Base-by-base conservation (phyloP, 1,140 invertebrate species). In the Stratiolaelaps scimitus region DNA sequence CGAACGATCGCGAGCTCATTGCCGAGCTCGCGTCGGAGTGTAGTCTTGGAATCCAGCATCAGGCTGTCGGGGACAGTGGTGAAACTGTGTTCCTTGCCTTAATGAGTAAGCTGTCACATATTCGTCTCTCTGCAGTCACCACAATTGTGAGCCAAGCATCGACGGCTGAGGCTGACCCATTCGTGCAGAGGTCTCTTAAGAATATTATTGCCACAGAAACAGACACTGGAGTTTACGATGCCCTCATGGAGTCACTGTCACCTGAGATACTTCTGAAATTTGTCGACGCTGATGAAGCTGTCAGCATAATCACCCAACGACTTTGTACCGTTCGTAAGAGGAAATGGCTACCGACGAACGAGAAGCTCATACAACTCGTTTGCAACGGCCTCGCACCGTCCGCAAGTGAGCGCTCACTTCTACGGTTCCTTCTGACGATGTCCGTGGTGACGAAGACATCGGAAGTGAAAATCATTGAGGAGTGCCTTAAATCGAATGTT, bases 11-110 rank as follows among this genome's bases (percentile, higher is more conserved):
- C 6, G 53, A 60, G 10, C 23, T 60, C 15, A 26, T 60, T 34
- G 34, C 26, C 26, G 53, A 60, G 17, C 53, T 60, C 23, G 26
- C 34, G 53, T 29, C 17, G 2, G 34, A 26, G 2, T 60, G 53
- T 34, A 60, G 53, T 23, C 53, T 60, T 34, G 53, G 53, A 5
- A 26, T 60, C 26, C 53, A 34, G 15, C 53, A 60, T 10, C 10
- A 15, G 4, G 34, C 2, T 23, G 34, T 60, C 1, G 53, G 53
- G 1, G 23, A 60, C 53, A 34, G 10, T 17, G 53, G 53, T 60
- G 53, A 60, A 10, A 60, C 53, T 10, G 34, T 60, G 2, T 60
- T 60, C 53, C 53, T 60, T n/a, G 53, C 53, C 6, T 34, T 60
- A 26, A 60, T 60, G 53, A 60, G 53, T 23, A 60, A 60, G 23